phyloP scores from a whole-genome alignment of 2,888 invertebrate genomes.

The Neoitamus cyanurus region DNA sequence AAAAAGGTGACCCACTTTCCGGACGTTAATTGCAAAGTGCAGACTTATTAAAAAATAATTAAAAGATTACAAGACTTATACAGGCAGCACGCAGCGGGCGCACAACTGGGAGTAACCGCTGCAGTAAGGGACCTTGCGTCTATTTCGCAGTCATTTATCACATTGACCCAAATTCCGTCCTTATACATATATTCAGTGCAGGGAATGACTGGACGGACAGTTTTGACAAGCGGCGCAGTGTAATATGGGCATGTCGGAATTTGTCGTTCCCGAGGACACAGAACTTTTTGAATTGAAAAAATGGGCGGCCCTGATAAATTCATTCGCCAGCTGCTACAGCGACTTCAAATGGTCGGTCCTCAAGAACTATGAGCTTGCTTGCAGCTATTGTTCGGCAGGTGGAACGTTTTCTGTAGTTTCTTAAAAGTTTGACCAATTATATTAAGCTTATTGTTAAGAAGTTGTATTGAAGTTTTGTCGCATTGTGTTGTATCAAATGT shows the following conservation, averaged over 20 bases:
- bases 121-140: background rate
- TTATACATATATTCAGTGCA: background rate
- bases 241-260: background rate
- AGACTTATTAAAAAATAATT: slow-evolving; percentile 3
- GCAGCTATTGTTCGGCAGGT: background rate
- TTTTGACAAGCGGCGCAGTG: background rate
- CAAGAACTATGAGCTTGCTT: background rate
- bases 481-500: background rate
- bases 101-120: background rate
- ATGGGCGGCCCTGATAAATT: background rate
- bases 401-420: background rate
- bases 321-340: background rate
- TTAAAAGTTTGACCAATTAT: background rate
- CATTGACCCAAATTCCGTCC: background rate
- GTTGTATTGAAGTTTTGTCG: background rate
- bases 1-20: slow-evolving; percentile 6
- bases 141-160: background rate
- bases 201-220: background rate
- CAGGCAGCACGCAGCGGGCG: background rate
- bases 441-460: background rate
- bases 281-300: background rate
- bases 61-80: slow-evolving; percentile 10
- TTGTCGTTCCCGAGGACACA: background rate
- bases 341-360: background rate
- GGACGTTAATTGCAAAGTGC: background rate